Evolutionary conservation across 2,797 vertebrate genomes (phyloP).

Genomic region (Etheostoma perlongum): DNA sequence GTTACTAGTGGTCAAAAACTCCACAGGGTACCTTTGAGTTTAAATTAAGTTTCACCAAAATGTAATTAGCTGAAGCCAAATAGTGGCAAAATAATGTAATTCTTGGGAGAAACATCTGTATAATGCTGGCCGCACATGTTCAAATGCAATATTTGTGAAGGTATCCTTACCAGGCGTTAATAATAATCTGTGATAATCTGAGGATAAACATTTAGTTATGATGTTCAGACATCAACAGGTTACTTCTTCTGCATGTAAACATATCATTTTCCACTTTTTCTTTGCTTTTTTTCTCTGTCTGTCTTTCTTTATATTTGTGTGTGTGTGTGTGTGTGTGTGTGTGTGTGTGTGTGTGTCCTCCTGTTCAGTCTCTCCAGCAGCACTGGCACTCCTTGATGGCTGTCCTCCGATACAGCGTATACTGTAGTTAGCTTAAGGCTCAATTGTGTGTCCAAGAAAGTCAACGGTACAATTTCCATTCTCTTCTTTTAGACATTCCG

Average conservation of each 20-base stretch:
- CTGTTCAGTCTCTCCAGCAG: constrained; percentile 69
- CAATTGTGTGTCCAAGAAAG: constrained; percentile 89
- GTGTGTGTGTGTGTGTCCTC: constrained; percentile 29
- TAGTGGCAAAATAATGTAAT: not conserved
- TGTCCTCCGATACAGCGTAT: constrained; percentile 91
- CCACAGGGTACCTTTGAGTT: constrained; percentile 13
- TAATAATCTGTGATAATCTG: no score
- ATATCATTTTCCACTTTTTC: not conserved
- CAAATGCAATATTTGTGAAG: no score
- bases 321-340: constrained; percentile 30
- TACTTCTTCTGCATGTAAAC: constrained; percentile 43
- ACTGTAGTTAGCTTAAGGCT: constrained; percentile 95
- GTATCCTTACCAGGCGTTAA: no score
- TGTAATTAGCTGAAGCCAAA: not conserved
- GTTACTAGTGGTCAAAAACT: constrained; percentile 1
- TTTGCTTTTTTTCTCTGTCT: constrained; percentile 1
- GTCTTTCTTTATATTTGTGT: not conserved
- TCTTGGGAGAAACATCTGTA: not conserved
- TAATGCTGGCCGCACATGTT: not conserved
- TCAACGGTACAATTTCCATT: constrained; percentile 69
- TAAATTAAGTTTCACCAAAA: not conserved
- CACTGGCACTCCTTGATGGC: constrained; percentile 92
- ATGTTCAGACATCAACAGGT: no score
- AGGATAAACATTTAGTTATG: no score
- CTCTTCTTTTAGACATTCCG: constrained; percentile 53